Conservation (phyloP, 2,888 invertebrate genomes). For the Rugalucina vietnamica region DNA sequence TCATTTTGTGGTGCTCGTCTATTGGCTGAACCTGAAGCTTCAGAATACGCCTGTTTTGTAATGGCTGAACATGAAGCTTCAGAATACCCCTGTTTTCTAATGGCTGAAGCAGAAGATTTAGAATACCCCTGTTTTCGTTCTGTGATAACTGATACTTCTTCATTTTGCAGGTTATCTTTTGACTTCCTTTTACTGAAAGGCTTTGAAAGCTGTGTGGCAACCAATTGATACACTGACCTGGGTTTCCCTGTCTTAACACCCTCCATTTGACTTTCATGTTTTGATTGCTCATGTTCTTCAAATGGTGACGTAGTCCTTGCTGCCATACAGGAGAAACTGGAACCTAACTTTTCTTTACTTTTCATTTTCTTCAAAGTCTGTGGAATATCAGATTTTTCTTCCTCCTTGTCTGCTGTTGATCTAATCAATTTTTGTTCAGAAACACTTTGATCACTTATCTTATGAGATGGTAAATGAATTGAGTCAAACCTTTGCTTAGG, state of each 20-base stretch:
- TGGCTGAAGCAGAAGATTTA: too few species aligned
- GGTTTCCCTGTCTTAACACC: not conserved
- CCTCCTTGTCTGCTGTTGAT: not conserved
- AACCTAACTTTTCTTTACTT: not conserved
- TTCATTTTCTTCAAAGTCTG: not conserved
- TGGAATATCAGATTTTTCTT: not conserved
- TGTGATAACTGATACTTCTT: too few species aligned
- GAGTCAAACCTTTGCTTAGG: too few species aligned
- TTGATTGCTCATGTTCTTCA: not conserved
- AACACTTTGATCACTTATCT: not conserved
- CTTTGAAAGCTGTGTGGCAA: constrained; percentile 13
- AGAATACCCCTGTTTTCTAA: too few species aligned
- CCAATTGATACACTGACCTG: constrained; percentile 20
- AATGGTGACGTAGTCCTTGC: not conserved
- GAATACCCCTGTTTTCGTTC: too few species aligned
- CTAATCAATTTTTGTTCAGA: not conserved
- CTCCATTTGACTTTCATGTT: not conserved
- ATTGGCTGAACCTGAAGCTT: too few species aligned
- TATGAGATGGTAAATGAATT: too few species aligned
- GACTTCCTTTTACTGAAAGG: not conserved
- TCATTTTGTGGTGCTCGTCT: too few species aligned
- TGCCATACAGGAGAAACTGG: not conserved
- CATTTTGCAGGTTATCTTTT: not conserved
- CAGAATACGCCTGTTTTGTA: too few species aligned
- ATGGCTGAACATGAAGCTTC: too few species aligned